A percentile compares a stretch with the other conserved stretches of the same genome.
phyloP scores from a whole-genome alignment of 1,140 invertebrate genomes.

The Aphis gossypii region DNA sequence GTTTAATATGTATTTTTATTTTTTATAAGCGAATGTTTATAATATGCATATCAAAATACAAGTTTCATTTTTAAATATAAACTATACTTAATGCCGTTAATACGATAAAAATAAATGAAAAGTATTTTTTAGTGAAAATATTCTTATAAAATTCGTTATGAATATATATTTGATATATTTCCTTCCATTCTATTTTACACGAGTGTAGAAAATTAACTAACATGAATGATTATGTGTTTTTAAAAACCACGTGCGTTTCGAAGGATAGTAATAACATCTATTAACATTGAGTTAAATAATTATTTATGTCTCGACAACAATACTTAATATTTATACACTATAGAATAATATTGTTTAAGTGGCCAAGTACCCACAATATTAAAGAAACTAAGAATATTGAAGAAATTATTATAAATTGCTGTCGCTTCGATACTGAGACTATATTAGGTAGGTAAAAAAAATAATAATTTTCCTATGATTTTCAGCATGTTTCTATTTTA shows the following conservation, averaged over 20 bases:
- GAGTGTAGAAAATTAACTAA: neutral
- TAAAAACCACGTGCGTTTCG: neutral
- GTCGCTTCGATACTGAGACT: no score
- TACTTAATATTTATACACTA: neutral
- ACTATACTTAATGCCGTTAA: no score
- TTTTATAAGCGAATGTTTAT: no score
- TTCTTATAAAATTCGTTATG: neutral
- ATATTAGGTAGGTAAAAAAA: no score
- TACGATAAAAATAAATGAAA: neutral
- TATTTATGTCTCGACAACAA: neutral
- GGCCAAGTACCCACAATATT: neutral
- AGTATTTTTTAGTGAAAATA: neutral
- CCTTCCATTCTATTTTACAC: neutral
- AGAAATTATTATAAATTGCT: neutral
- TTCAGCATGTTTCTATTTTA: neutral
- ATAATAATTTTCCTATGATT: neutral
- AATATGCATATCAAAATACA: no score
- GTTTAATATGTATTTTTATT: no score
- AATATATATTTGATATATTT: no score
- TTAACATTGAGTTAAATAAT: neutral
- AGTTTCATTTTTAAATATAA: no score
- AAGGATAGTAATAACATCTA: neutral
- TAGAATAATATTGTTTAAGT: no score
- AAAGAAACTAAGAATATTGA: neutral
- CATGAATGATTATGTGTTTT: no score